These are phyloP conservation scores for Nyctereutes procyonoides DNA, from an alignment of 2,113 vertebrate genomes.

Conservation along the genomic window DNA sequence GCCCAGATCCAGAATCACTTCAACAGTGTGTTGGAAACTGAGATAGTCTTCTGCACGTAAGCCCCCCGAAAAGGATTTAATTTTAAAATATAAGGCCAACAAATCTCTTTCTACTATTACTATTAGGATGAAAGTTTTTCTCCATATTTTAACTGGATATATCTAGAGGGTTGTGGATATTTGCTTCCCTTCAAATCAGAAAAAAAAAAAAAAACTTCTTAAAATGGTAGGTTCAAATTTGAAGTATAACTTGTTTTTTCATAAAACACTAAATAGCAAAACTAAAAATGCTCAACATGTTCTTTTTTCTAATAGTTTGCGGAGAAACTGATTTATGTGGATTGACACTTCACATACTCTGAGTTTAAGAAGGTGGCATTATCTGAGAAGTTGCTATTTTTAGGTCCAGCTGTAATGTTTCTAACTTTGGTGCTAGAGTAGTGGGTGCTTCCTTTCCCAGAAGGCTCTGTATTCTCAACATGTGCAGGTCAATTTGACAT, in stretches of 20 bases:
- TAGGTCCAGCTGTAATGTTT: conserved; percentile 88
- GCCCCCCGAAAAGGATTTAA: not conserved
- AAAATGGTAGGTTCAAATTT: conserved; percentile 74
- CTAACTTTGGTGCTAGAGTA: conserved; percentile 91
- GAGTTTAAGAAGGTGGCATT: conserved; percentile 84
- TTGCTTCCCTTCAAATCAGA: conserved; percentile 72
- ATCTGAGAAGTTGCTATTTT: conserved; percentile 89
- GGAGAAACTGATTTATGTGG: conserved; percentile 50
- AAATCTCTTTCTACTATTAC: conserved; percentile 22
- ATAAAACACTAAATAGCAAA: conserved; percentile 63
- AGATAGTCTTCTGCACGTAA: not conserved
- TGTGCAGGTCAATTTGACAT: conserved; percentile 90
- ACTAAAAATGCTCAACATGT: conserved; percentile 13
- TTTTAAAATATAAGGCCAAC: conserved; percentile 51
- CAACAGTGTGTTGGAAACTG: not conserved
- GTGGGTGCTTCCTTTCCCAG: conserved; percentile 90
- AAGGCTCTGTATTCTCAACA: conserved; percentile 89
- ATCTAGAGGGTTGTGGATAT: not conserved
- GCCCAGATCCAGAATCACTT: conserved; percentile 27
- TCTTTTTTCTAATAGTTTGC: not conserved
- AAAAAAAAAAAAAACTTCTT: conserved; percentile 62
- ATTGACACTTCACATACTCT: conserved; percentile 69
- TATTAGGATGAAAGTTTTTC: conserved; percentile 42
- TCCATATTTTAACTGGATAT: not conserved
- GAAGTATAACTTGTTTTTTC: conserved; percentile 54